Conservation (phyloP, 1,140 invertebrate genomes). For the Battus philenor region DNA sequence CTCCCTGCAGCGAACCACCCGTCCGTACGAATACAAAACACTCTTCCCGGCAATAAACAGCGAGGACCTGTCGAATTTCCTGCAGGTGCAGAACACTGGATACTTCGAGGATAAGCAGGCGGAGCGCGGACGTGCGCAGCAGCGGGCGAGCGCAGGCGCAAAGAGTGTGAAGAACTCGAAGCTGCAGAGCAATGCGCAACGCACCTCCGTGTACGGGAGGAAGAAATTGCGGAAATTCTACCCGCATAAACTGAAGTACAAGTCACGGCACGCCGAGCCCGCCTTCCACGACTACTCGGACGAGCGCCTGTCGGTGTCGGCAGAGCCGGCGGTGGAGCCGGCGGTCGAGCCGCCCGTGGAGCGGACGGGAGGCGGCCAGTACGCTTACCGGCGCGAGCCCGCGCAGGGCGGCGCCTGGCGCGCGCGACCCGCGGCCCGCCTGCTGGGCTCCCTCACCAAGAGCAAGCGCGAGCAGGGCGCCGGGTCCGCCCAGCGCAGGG, state of each 20-base stretch:
- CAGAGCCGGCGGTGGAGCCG: slow-evolving; percentile 22
- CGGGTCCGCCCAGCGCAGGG: slow-evolving; percentile 32
- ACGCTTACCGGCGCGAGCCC: slow-evolving; percentile 36
- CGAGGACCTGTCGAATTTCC: slow-evolving; percentile 43
- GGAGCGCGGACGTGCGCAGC: slow-evolving; percentile 26
- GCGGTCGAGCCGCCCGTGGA: slow-evolving; percentile 23
- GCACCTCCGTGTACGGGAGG: slow-evolving; percentile 33
- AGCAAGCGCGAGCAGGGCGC: slow-evolving; percentile 18
- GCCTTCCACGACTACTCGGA: slow-evolving; percentile 38
- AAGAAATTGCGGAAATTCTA: slow-evolving; percentile 60
- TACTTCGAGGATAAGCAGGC: slow-evolving; percentile 21
- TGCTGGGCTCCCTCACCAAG: slow-evolving; percentile 39
- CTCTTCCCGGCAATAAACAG: slow-evolving; percentile 43
- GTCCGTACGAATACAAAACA: slow-evolving; percentile 22
- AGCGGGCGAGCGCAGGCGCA: slow-evolving; percentile 3
- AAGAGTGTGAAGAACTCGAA: slow-evolving; percentile 16
- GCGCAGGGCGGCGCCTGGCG: slow-evolving; percentile 45
- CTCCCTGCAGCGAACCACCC: slow-evolving; percentile 34
- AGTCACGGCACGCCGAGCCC: slow-evolving; percentile 18
- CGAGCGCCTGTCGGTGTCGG: slow-evolving; percentile 54
- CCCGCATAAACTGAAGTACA: slow-evolving; percentile 60
- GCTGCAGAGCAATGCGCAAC: slow-evolving; percentile 27
- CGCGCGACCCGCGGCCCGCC: slow-evolving; percentile 41
- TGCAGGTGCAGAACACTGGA: slow-evolving; percentile 29
- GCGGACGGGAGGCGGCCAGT: slow-evolving; percentile 25